These are phyloP conservation scores for Corythornis madagascariensis DNA, from an alignment of 2,113 vertebrate species.

Conservation along the genomic window DNA sequence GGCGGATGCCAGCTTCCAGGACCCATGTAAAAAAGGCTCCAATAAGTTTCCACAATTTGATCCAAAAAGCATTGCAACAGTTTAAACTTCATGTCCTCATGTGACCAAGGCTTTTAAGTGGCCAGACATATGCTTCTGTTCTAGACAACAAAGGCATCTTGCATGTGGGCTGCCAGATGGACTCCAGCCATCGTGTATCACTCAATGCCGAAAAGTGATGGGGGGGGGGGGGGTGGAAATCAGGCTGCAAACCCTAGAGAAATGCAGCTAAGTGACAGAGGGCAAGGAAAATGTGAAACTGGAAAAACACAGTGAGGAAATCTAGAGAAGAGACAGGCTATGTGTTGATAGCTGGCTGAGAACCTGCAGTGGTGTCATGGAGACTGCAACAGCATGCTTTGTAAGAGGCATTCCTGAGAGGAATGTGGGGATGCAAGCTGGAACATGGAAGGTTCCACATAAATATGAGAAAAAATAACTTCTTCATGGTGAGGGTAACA, in stretches of 20 bases:
- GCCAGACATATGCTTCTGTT: background rate
- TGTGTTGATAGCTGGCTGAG: background rate
- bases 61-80: background rate
- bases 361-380: background rate
- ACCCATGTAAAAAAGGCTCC: background rate
- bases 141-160: conserved; percentile 34
- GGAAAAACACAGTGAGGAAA: background rate
- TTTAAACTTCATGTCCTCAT: background rate
- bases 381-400: background rate
- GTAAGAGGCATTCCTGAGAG: background rate
- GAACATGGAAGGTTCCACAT: too few species aligned
- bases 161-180: background rate
- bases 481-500: too few species aligned
- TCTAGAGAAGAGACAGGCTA: background rate
- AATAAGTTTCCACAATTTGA: background rate
- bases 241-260: background rate
- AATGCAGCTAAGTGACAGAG: background rate
- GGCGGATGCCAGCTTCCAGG: background rate
- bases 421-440: background rate
- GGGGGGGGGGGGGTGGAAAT: fast-evolving
- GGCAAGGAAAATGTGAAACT: background rate
- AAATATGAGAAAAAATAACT: too few species aligned
- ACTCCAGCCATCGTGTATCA: background rate
- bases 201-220: background rate
- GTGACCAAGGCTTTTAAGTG: background rate